Evolutionary conservation across 1,140 invertebrate genomes (phyloP).

Genomic region (Bilobella aurantiaca): DNA sequence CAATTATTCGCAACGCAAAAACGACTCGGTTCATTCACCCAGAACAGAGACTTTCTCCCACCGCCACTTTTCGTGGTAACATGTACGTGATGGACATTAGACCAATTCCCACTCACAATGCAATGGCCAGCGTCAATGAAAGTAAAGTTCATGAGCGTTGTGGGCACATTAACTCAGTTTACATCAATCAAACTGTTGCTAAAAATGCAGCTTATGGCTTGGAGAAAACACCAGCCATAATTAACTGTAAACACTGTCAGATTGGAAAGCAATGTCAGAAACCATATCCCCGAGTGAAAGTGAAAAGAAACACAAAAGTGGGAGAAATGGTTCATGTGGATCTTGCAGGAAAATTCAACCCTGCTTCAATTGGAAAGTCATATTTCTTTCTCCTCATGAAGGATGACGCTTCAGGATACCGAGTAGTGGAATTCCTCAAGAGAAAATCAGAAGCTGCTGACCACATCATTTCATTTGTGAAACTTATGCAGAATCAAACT

Average conservation of each 20-base stretch:
- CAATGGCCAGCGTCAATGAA: too few species aligned
- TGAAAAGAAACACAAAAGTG: background rate
- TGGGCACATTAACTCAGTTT: too few species aligned
- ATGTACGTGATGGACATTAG: conserved; percentile 17
- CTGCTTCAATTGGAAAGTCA: background rate
- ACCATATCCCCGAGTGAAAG: background rate
- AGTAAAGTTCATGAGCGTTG: too few species aligned
- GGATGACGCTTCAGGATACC: background rate
- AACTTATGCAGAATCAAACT: too few species aligned
- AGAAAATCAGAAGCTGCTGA: too few species aligned
- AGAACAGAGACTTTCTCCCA: background rate
- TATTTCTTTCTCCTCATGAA: background rate
- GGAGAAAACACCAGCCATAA: too few species aligned
- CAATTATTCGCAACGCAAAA: conserved; percentile 1
- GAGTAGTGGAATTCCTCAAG: too few species aligned
- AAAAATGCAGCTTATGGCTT: too few species aligned
- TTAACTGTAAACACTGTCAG: background rate
- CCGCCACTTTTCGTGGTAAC: background rate
- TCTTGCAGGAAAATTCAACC: background rate
- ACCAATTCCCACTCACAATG: too few species aligned
- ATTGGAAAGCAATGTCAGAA: background rate
- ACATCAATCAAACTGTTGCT: too few species aligned
- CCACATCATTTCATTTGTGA: background rate
- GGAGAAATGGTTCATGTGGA: background rate
- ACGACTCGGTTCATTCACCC: background rate